Percentiles rank a stretch among this genome's conserved stretches.
phyloP scores from a whole-genome alignment of 2,797 vertebrate genomes.

The Margarornis squamiger region DNA sequence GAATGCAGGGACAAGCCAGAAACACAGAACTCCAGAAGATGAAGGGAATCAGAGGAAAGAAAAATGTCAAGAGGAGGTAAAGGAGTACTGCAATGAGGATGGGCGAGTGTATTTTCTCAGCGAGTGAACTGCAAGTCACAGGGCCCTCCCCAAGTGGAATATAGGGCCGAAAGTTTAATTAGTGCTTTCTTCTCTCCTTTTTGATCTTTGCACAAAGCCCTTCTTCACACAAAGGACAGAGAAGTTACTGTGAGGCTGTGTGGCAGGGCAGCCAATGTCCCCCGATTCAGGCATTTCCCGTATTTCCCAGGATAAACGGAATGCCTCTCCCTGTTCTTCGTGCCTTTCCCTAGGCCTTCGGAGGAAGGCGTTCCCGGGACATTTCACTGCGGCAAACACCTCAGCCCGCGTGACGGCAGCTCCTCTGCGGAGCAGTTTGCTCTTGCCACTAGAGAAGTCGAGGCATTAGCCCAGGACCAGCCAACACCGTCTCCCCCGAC shows the following conservation, averaged over 20 bases:
- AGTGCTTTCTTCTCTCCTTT: slow-evolving; percentile 9
- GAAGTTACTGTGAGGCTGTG: background rate
- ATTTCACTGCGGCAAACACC: background rate
- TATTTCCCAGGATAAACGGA: background rate
- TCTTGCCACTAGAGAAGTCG: background rate
- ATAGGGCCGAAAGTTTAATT: slow-evolving; percentile 18
- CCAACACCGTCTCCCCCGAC: accelerated
- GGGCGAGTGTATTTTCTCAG: background rate
- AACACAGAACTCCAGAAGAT: background rate
- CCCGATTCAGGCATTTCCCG: slow-evolving; percentile 14
- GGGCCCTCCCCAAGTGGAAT: background rate
- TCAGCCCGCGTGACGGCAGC: background rate
- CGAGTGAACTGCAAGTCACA: background rate
- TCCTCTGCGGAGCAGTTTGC: background rate
- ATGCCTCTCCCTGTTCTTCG: background rate
- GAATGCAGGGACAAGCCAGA: background rate
- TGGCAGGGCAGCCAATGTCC: background rate
- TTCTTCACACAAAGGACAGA: slow-evolving; percentile 35
- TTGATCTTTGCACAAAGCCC: slow-evolving; percentile 49
- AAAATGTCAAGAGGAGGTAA: background rate
- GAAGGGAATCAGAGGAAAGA: background rate
- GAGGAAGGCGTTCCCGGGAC: background rate
- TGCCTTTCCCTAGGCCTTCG: background rate
- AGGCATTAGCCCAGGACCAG: background rate
- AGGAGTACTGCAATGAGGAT: background rate